Evolutionary conservation across 2,888 invertebrate species (phyloP), one percentile per base, ranked within the genome.

Genomic region (Erpobdella octoculata): DNA sequence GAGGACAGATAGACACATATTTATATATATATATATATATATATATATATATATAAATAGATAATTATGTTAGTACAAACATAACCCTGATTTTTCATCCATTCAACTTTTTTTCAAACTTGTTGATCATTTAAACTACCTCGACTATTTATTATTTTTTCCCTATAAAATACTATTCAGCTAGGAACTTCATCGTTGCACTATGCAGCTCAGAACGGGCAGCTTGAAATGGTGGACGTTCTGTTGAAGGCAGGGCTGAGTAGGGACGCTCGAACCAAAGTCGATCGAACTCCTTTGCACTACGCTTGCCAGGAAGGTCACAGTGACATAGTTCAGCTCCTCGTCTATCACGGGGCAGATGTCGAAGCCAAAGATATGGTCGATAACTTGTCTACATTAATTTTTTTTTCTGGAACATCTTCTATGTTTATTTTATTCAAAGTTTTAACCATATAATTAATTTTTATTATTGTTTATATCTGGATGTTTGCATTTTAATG

Each of bases 131-230:
- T n/a, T n/a, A n/a, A n/a, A n/a, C n/a, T n/a, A n/a, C n/a, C n/a
- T n/a, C n/a, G n/a, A n/a, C n/a, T n/a, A n/a, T n/a, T n/a, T n/a
- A n/a, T n/a, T n/a, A n/a, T n/a, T n/a, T n/a, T n/a, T n/a, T n/a
- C n/a, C n/a, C n/a, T n/a, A n/a, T n/a, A n/a, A n/a, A n/a, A n/a
- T n/a, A n/a, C n/a, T n/a, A n/a, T 75, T 61, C 81, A 91, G 92
- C 85, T 93, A 76, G 94, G 94, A 74, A 92, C 91, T 75, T 91
- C 91, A 74, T 91, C 93, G 4, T 85, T 94, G 75, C 93, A 94
- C 85, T 87, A 91, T 81, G 92, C 93, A 38, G 89, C 90, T 61
- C 89, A 89, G 85, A 88, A 88, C 81, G 92, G 93, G 82, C 89
- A 90, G 78, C 83, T 87, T 70, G 89, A 88, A 76, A 90, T 91